A percentile compares a stretch with the other conserved stretches of the same genome.
phyloP scores from a whole-genome alignment of 1,140 invertebrate species.

The Notospermus geniculatus region DNA sequence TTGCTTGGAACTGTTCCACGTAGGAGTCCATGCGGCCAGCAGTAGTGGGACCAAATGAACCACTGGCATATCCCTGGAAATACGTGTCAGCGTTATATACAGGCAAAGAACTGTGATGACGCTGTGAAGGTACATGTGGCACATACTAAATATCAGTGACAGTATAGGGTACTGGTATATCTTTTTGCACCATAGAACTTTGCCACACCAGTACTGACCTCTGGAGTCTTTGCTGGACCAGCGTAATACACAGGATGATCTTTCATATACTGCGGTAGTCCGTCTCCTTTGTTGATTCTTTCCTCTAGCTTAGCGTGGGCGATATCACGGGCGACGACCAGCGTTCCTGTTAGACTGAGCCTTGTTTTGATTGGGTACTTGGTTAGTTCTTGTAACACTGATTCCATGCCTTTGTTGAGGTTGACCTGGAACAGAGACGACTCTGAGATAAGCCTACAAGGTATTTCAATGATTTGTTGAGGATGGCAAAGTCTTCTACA shows the following conservation, averaged over 20 bases:
- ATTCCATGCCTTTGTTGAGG: conserved; percentile 50
- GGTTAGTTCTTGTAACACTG: conserved; percentile 39
- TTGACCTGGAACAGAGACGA: conserved; percentile 36
- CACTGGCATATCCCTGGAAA: conserved; percentile 52
- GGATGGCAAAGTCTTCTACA: no score
- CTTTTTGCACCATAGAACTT: no score
- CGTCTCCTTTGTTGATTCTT: conserved; percentile 46
- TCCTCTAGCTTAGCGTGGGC: conserved; percentile 57
- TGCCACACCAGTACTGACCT: conserved; percentile 32
- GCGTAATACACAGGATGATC: conserved; percentile 57
- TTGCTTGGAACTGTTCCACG: conserved; percentile 54
- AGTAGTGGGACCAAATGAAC: conserved; percentile 58
- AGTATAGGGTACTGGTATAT: no score
- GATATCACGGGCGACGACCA: conserved; percentile 56
- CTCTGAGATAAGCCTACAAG: not conserved
- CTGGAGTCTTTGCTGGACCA: conserved; percentile 55
- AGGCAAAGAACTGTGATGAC: no score
- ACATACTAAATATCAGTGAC: no score
- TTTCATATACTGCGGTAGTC: conserved; percentile 54
- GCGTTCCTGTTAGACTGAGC: conserved; percentile 50
- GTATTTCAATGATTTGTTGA: no score
- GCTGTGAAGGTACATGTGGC: no score
- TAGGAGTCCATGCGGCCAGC: conserved; percentile 58
- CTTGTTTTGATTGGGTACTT: conserved; percentile 52
- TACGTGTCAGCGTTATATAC: no score